phyloP scores from a whole-genome alignment of 2,888 invertebrate genomes.

The Melolontha melolontha region DNA sequence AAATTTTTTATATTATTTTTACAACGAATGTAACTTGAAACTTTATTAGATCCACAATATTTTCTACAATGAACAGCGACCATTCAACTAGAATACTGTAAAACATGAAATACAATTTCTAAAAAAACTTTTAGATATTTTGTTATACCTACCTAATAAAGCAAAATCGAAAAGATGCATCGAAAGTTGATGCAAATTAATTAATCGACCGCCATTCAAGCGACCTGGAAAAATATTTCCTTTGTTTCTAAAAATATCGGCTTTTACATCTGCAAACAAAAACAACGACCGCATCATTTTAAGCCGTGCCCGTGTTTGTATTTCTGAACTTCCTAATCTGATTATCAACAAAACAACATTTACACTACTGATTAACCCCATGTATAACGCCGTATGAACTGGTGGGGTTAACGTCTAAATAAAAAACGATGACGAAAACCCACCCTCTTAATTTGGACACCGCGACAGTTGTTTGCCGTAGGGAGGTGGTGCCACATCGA shows the following conservation, averaged over 20 bases:
- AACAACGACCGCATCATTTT: conserved; percentile 21
- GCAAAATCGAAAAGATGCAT: no score
- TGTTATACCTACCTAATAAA: no score
- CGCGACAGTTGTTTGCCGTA: conserved; percentile 33
- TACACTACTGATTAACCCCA: conserved; percentile 43
- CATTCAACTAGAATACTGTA: no score
- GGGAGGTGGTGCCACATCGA: conserved; percentile 7
- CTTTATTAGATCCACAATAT: no score
- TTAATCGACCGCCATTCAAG: no score
- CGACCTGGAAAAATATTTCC: no score
- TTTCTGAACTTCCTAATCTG: conserved; percentile 36
- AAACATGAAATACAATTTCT: no score
- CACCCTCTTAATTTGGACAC: conserved; percentile 23
- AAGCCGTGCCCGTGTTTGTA: conserved; percentile 32
- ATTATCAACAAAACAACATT: conserved; percentile 42
- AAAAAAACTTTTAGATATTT: no score
- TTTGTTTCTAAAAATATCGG: conserved; percentile 25
- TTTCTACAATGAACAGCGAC: no score
- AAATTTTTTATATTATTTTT: no score
- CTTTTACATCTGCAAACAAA: conserved; percentile 17
- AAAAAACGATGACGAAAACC: conserved; percentile 22
- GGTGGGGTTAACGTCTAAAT: conserved; percentile 29
- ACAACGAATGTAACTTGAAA: no score
- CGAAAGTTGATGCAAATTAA: no score
- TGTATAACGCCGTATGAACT: background rate